A percentile compares a stretch with the other conserved stretches of the same genome.
Evolutionary conservation across 2,888 invertebrate genomes (phyloP).

Genomic region (Leucoma salicis): DNA sequence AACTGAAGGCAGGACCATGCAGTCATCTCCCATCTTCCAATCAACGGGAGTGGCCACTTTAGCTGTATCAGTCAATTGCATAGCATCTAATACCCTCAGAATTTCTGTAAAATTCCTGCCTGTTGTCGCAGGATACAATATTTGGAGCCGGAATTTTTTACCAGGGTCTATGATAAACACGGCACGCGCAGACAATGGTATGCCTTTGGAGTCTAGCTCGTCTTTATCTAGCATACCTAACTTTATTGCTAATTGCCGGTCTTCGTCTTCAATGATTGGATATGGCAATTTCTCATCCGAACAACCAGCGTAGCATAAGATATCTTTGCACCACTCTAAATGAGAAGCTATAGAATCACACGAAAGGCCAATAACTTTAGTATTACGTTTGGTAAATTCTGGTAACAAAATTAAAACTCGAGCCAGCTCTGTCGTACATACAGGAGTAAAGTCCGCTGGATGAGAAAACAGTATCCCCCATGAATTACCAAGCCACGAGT

Average conservation of each 20-base stretch:
- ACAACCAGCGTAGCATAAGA: slow-evolving; percentile 85
- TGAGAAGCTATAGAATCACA: slow-evolving; percentile 93
- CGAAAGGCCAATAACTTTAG: slow-evolving; percentile 96
- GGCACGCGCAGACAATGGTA: slow-evolving; percentile 93
- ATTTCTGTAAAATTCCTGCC: slow-evolving; percentile 96
- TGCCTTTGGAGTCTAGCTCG: slow-evolving; percentile 88
- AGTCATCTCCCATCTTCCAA: slow-evolving; percentile 87
- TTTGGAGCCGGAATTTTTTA: slow-evolving; percentile 92
- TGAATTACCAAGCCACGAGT: slow-evolving; percentile 92
- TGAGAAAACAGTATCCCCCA: slow-evolving; percentile 99
- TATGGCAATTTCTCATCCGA: slow-evolving; percentile 86
- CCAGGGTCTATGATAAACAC: slow-evolving; percentile 93
- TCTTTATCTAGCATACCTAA: slow-evolving; percentile 97
- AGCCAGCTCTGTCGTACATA: slow-evolving; percentile 97
- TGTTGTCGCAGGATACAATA: slow-evolving; percentile 97
- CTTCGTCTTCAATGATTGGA: slow-evolving; percentile 96
- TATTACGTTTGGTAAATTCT: slow-evolving; percentile 90
- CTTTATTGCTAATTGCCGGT: slow-evolving; percentile 87
- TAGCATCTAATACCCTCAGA: background rate
- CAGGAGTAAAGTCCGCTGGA: slow-evolving; percentile 98
- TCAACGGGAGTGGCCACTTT: background rate
- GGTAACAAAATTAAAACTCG: slow-evolving; percentile 87
- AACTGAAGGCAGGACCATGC: slow-evolving; percentile 95
- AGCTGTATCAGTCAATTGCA: background rate
- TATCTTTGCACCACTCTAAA: slow-evolving; percentile 90